phyloP scores from a whole-genome alignment of 2,797 vertebrate species.

The Gobio occitaniae region DNA sequence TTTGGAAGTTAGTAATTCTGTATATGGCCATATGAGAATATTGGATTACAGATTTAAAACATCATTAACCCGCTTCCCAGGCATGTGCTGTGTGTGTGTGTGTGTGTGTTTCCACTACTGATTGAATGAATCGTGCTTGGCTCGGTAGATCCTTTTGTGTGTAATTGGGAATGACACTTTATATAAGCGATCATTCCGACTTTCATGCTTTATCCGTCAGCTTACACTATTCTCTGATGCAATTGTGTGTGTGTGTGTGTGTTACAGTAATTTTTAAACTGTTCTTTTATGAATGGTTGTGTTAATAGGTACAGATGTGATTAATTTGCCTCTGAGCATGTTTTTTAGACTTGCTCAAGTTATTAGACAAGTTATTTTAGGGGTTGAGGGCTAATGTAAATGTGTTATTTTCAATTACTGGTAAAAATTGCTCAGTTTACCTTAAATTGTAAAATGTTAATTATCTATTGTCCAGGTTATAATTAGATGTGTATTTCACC shows the following conservation, averaged over 20 bases:
- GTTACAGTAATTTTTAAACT: neutral
- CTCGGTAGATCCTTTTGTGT: slow-evolving; percentile 57
- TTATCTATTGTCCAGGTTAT: neutral
- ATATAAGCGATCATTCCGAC: slow-evolving; percentile 62
- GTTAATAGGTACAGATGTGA: neutral
- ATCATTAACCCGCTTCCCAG: slow-evolving; percentile 31
- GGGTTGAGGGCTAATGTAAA: neutral
- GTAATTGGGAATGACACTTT: slow-evolving; percentile 66
- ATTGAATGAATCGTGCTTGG: slow-evolving; percentile 40
- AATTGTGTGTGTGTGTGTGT: neutral
- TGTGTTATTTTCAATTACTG: neutral
- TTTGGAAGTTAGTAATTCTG: neutral
- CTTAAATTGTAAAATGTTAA: neutral
- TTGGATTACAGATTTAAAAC: slow-evolving; percentile 19
- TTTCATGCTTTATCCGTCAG: slow-evolving; percentile 63
- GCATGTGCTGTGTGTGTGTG: neutral
- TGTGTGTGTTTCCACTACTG: slow-evolving; percentile 22
- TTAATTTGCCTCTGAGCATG: neutral
- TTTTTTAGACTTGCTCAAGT: neutral
- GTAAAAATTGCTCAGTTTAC: neutral
- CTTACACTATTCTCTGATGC: slow-evolving; percentile 42
- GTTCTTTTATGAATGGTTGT: neutral
- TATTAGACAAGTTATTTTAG: neutral
- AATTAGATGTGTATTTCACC: neutral
- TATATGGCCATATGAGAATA: slow-evolving; percentile 17